Evolutionary conservation across 2,797 vertebrate species (phyloP).

Genomic region (Phyllotis vaccarum): DNA sequence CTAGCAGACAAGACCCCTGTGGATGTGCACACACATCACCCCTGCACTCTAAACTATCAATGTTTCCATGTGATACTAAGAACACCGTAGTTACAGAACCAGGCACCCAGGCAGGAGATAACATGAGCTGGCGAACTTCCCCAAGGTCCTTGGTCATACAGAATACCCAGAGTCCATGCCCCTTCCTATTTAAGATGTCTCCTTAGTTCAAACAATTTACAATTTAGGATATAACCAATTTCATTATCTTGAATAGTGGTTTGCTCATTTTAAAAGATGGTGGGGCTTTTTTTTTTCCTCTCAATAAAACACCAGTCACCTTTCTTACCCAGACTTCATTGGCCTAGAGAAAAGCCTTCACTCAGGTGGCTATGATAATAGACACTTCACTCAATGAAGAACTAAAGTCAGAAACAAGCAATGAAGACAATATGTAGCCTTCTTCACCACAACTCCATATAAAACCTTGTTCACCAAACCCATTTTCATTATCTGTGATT

Average conservation of each 20-base stretch:
- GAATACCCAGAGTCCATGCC: fast-evolving
- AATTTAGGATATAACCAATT: not conserved
- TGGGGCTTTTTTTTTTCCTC: not conserved
- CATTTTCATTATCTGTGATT: not conserved
- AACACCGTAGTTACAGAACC: not conserved
- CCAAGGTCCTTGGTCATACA: no score
- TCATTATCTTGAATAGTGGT: not conserved
- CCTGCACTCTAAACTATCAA: not conserved
- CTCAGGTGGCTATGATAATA: not conserved
- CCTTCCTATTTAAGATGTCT: fast-evolving
- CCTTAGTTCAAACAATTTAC: not conserved
- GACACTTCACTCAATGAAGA: no score
- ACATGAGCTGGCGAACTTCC: not conserved
- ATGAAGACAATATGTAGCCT: fast-evolving
- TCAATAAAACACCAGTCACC: not conserved
- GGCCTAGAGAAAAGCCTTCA: not conserved
- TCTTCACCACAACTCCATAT: not conserved
- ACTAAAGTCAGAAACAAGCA: not conserved
- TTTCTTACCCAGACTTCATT: not conserved
- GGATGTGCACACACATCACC: fast-evolving
- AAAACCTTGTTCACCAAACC: not conserved
- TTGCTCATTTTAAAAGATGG: not conserved
- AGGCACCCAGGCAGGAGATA: not conserved
- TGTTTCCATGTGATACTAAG: not conserved
- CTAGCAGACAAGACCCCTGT: no score